Base-by-base conservation (phyloP, 2,797 vertebrate genomes). In the Lepilemur septentrionalis region DNA sequence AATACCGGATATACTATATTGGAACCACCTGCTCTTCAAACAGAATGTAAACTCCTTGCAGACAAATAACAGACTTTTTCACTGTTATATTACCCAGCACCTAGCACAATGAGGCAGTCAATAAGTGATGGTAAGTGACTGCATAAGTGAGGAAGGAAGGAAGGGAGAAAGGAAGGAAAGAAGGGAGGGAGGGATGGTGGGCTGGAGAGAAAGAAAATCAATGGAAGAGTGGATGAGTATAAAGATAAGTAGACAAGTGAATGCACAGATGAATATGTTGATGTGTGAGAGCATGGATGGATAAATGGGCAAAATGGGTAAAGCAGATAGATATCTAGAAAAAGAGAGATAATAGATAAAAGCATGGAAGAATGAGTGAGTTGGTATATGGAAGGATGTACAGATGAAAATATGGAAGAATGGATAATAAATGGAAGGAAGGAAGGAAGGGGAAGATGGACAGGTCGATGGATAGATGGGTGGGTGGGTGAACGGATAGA, bases 31-130 rank as follows among this genome's bases (percentile, higher is more conserved):
- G 59, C 20, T 55, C 59, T 70, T 93, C 12, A 61, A 93, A 80
- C 11, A 86, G n/a, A 95, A 70, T 69, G 9, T 25, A 30, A 35
- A 59, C 35, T 87, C 65, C 76, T 38, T 70, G 14, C 65, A 92
- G 69, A 20, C 2, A 79, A 69, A 75, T 7, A 41, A 59, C 28
- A 20, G 43, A 9, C n/a, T 48, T 87, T 72, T 79, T 84, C 18
- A 76, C 10, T 80, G 46, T 73, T 73, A 13, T 6, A 46, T 32
- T 93, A 82, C 6, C 25, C 57, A 81, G 57, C 0, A 89, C 17
- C 43, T 78, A 83, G 30, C 38, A 57, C 8, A 52, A 22, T 35
- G 28, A 83, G 72, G 7, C 9, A 86, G 55, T 23, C 14, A 50
- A 17, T 75, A 35, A 46, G 3, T 87, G 28, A 25, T 23, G 10